phyloP scores from a whole-genome alignment of 1,140 invertebrate species.

The Saccostrea echinata region DNA sequence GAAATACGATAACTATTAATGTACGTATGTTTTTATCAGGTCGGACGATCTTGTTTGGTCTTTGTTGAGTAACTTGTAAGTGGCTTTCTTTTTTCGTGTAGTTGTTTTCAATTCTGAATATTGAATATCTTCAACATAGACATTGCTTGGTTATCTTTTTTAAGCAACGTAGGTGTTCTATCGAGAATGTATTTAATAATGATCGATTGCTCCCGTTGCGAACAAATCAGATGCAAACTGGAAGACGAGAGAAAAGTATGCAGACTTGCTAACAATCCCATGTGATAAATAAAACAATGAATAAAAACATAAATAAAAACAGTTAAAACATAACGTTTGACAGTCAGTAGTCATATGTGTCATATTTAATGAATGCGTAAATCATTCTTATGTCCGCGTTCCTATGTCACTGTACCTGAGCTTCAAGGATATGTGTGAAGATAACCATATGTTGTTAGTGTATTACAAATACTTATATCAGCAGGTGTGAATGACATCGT shows the following conservation, averaged over 20 bases:
- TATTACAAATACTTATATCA: slow-evolving; percentile 8
- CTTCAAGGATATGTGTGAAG: not conserved
- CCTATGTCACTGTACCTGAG: not conserved
- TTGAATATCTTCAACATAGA: not conserved
- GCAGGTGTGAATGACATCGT: not conserved
- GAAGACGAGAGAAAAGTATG: not conserved
- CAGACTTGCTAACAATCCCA: not conserved
- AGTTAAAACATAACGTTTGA: not conserved
- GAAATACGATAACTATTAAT: not conserved
- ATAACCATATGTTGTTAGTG: not conserved
- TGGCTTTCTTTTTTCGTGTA: not conserved
- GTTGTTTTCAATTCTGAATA: not conserved
- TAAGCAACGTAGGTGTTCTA: not conserved
- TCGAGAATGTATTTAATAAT: not conserved
- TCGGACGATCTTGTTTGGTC: not conserved
- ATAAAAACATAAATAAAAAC: not conserved
- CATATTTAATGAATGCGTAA: slow-evolving; percentile 1
- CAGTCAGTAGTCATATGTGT: not conserved
- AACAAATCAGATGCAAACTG: not conserved
- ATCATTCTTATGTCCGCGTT: not conserved
- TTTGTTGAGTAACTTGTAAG: not conserved
- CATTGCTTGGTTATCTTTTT: not conserved
- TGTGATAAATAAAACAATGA: slow-evolving; percentile 4
- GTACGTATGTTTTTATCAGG: not conserved
- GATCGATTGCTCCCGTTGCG: not conserved